Evolutionary conservation across 2,888 invertebrate genomes (phyloP), one percentile per base, ranked within the genome.

Genomic region (Mesoligia furuncula): DNA sequence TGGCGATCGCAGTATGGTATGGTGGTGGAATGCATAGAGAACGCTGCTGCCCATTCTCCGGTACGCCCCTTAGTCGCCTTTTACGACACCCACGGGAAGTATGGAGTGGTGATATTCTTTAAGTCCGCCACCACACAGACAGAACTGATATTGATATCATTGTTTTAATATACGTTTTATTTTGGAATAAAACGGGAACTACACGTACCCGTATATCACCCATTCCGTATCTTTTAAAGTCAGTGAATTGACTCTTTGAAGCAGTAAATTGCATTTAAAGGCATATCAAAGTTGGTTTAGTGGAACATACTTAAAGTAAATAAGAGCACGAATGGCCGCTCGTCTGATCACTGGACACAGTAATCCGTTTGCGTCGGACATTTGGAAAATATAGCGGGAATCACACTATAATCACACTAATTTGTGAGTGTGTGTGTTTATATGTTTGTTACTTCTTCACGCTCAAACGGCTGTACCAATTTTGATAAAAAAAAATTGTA

Each of bases 271-370:
- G 17, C 59, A 31, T 83, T 77, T 71, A 65, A 61, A 80, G 42
- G 45, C 69, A 76, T 83, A 81, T 64, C 57, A 72, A 83, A 77
- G 72, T 83, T 81, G 65, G 36, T 72, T 77, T 83, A 67, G 67
- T 77, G 61, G 20, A 68, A 83, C 48, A 72, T 68, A 57, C 77
- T 71, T 71, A 83, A 62, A 77, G 42, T 77, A 71, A 77, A 68
- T 67, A 77, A 75, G 36, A 48, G 64, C 57, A 27, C 62, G 78
- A 77, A 71, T 75, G 77, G 39, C 54, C 57, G 31, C 27, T 36
- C 42, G 57, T 69, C 48, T 81, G 75, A 82, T 65, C 27, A 77
- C 62, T 68, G 48, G 57, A 81, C 48, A 71, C 62, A 65, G 39
- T 68, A 78, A 78, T 83, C 59, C 59, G 64, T 51, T 78, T 83